phyloP scores from a whole-genome alignment of 1,140 invertebrate species.

The Spodoptera litura region DNA sequence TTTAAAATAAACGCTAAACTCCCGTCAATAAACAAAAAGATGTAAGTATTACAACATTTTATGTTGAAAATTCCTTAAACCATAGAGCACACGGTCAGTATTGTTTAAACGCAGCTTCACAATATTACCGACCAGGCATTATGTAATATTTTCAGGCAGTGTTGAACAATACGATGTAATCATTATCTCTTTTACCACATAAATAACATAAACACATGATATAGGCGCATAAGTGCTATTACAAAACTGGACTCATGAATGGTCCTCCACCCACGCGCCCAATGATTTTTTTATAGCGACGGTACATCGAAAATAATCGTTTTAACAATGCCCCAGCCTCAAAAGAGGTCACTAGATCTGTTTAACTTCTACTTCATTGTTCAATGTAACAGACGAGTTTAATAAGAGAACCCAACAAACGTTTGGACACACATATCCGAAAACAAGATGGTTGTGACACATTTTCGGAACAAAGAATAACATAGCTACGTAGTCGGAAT shows the following conservation, averaged over 20 bases:
- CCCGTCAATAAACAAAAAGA: background rate
- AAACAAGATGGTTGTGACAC: conserved; percentile 34
- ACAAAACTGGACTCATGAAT: conserved; percentile 68
- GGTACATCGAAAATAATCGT: conserved; percentile 73
- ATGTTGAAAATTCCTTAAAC: background rate
- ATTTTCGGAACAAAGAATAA: conserved; percentile 41
- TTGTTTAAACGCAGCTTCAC: conserved; percentile 4
- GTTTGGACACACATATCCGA: conserved; percentile 8
- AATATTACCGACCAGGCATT: background rate
- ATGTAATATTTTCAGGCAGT: conserved; percentile 39
- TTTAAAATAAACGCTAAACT: background rate
- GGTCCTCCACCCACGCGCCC: conserved; percentile 66
- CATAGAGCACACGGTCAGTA: background rate
- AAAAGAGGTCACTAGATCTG: conserved; percentile 59
- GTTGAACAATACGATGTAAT: conserved; percentile 34
- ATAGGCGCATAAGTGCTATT: conserved; percentile 50
- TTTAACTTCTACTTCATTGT: conserved; percentile 24
- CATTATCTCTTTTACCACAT: conserved; percentile 32
- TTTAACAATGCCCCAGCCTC: conserved; percentile 69
- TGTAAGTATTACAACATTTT: background rate
- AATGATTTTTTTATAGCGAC: conserved; percentile 67
- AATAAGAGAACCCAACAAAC: conserved; percentile 6
- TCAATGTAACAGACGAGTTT: conserved; percentile 22
- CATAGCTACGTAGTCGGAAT: conserved; percentile 40
- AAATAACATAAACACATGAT: conserved; percentile 33